Evolutionary conservation across 2,113 vertebrate species (phyloP).

Genomic region (Hypanus sabinus): DNA sequence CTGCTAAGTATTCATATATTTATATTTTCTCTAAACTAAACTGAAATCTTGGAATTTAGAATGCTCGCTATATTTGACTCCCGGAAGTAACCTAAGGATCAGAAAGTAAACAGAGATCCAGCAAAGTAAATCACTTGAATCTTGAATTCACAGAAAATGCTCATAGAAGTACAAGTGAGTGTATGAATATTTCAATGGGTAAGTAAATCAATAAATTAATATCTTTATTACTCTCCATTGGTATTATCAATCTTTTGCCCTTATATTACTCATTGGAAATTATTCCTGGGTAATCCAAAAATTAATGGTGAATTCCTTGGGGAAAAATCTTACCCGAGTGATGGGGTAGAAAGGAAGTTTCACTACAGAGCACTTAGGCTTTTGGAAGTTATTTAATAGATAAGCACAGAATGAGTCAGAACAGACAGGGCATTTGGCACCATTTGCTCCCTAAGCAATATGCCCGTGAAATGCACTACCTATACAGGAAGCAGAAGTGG

Average conservation of each 20-base stretch:
- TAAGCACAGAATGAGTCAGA: not conserved
- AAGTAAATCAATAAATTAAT: not conserved
- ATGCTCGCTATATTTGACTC: no score
- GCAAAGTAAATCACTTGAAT: not conserved
- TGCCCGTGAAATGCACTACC: not conserved
- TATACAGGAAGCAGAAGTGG: not conserved
- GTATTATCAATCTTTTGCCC: no score
- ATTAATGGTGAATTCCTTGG: not conserved
- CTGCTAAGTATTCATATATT: no score
- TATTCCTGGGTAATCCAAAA: not conserved
- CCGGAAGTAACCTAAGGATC: no score
- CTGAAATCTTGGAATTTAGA: no score
- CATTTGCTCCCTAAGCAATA: not conserved
- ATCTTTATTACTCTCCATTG: not conserved
- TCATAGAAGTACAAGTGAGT: not conserved
- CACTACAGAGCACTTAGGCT: not conserved
- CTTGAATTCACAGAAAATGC: not conserved
- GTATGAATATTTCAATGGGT: not conserved
- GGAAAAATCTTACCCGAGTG: not conserved
- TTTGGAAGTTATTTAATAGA: not conserved
- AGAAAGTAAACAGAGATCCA: no score
- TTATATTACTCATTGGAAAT: not conserved
- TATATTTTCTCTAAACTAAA: no score
- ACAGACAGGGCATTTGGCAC: not conserved
- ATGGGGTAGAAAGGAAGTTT: not conserved